Conservation (phyloP, 2,797 vertebrate species). For the Lagocephalus sceleratus region DNA sequence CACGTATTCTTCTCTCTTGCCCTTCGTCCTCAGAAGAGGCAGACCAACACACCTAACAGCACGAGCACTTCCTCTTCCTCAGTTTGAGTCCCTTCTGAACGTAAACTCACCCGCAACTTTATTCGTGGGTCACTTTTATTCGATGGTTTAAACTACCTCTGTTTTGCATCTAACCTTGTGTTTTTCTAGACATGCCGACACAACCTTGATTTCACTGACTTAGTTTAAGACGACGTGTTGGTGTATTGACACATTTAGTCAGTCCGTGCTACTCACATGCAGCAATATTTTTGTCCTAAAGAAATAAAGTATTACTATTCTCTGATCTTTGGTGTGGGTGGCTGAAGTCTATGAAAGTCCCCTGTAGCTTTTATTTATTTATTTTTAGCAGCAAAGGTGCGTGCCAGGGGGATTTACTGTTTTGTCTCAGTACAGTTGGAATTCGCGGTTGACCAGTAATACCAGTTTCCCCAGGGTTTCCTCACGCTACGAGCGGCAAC, state of each 20-base stretch:
- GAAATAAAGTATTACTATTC: slow-evolving; percentile 49
- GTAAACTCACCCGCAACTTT: no score
- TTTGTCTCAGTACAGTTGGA: no score
- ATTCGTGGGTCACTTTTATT: no score
- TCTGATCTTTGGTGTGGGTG: slow-evolving; percentile 2
- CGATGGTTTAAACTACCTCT: slow-evolving; percentile 68
- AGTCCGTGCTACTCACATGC: slow-evolving; percentile 35
- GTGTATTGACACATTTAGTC: slow-evolving; percentile 54
- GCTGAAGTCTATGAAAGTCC: not conserved
- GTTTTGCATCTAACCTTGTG: slow-evolving; percentile 45
- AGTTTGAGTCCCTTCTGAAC: not conserved
- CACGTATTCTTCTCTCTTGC: slow-evolving; percentile 1
- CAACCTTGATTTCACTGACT: slow-evolving; percentile 34
- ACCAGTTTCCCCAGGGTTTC: slow-evolving; percentile 43
- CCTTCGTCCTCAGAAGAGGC: slow-evolving; percentile 6
- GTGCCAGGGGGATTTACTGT: no score
- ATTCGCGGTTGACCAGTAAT: slow-evolving; percentile 13
- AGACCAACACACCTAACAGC: slow-evolving; percentile 35
- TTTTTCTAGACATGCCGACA: slow-evolving; percentile 50
- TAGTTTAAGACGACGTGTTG: slow-evolving; percentile 43
- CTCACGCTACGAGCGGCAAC: not conserved
- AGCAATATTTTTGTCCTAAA: slow-evolving; percentile 36
- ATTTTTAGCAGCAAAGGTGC: not conserved
- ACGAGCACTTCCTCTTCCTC: slow-evolving; percentile 41
- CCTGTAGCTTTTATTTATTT: no score